Percentiles rank a stretch among this genome's conserved stretches.
Evolutionary conservation across 1,140 invertebrate genomes (phyloP).

Genomic region (Nomia melanderi): DNA sequence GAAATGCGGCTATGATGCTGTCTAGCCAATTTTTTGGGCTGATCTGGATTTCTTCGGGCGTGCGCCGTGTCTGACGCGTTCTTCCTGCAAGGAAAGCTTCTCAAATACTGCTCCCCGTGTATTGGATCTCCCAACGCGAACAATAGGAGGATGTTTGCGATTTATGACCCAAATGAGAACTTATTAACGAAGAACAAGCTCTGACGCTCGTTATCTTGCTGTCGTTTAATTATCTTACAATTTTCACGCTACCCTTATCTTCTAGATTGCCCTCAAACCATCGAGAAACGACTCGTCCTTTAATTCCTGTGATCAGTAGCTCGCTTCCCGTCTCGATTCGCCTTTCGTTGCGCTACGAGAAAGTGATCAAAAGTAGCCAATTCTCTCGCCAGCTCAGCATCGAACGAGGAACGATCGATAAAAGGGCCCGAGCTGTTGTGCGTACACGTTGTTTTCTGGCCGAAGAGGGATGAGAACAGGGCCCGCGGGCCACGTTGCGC

Average conservation of each 20-base stretch:
- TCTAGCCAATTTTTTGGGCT: too few relatives aligned
- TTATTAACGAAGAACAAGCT: too few relatives aligned
- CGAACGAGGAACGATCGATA: constrained; percentile 42
- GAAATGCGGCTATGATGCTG: background rate
- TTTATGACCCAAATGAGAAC: too few relatives aligned
- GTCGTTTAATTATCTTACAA: constrained; percentile 28
- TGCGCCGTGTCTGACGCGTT: too few relatives aligned
- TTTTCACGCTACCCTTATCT: background rate
- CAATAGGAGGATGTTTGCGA: too few relatives aligned
- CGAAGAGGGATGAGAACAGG: background rate
- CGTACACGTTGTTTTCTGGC: constrained; percentile 29
- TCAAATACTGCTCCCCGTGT: too few relatives aligned
- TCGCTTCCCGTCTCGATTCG: background rate
- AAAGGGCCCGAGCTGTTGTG: constrained; percentile 46
- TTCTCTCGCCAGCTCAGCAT: background rate
- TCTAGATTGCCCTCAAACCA: background rate
- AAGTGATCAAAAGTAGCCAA: constrained; percentile 39
- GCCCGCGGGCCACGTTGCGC: constrained; percentile 41
- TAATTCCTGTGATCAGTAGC: constrained; percentile 34
- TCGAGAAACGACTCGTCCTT: too few relatives aligned
- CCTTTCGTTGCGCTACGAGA: constrained; percentile 10
- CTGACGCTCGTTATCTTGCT: too few relatives aligned
- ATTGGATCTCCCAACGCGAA: too few relatives aligned
- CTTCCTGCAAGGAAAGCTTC: too few relatives aligned
- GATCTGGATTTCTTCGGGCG: background rate